These are phyloP conservation scores for Procavia capensis DNA, from an alignment of 2,113 vertebrate species.

Conservation along the genomic window DNA sequence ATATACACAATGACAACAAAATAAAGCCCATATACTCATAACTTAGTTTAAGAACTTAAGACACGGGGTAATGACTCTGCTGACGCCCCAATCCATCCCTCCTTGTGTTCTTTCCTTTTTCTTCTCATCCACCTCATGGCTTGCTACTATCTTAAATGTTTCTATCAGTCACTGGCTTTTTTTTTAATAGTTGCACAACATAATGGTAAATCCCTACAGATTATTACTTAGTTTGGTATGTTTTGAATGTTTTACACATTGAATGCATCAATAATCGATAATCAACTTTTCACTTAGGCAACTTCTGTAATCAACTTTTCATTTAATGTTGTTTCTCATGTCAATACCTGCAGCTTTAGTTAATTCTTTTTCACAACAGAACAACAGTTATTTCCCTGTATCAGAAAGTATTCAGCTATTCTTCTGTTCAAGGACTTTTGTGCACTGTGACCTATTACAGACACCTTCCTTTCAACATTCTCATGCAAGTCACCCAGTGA, in stretches of 20 bases:
- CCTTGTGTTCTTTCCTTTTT: neutral
- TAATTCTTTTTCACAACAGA: neutral
- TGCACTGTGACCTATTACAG: neutral
- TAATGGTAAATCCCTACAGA: conserved; percentile 11
- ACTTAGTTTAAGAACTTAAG: neutral
- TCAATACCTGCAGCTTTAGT: neutral
- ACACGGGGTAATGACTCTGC: neutral
- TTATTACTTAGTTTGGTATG: neutral
- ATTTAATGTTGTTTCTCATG: neutral
- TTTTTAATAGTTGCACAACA: neutral
- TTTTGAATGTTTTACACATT: conserved; percentile 1
- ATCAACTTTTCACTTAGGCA: neutral
- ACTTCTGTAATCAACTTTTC: neutral
- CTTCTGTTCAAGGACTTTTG: neutral
- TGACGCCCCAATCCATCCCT: neutral
- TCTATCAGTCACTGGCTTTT: neutral
- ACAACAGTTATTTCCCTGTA: neutral
- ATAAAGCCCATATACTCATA: neutral
- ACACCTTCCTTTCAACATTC: neutral
- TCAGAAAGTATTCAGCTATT: neutral
- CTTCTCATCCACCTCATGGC: neutral
- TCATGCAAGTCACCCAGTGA: neutral
- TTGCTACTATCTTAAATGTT: neutral
- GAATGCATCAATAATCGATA: neutral
- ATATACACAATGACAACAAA: neutral